phyloP scores from a whole-genome alignment of 2,797 vertebrate genomes.

The Hypotaenidia okinawae region DNA sequence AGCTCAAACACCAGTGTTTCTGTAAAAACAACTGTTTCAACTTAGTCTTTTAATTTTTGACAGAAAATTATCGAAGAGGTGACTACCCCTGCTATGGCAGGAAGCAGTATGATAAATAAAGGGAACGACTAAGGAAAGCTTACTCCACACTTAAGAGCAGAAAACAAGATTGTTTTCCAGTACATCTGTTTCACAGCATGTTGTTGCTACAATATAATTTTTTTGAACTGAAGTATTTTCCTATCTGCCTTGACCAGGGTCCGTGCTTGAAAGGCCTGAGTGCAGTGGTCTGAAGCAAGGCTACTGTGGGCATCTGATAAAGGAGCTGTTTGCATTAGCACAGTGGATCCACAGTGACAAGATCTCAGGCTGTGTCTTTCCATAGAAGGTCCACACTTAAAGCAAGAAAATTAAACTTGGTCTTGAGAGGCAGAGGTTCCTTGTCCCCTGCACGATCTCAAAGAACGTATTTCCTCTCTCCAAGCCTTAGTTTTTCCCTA shows the following conservation, averaged over 20 bases:
- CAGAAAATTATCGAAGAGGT: not conserved
- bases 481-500: not conserved
- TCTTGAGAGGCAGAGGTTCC: not conserved
- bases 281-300: not conserved
- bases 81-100: not conserved
- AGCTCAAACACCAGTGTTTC: not conserved
- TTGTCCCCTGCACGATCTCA: not conserved
- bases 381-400: not conserved
- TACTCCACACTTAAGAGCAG: not conserved
- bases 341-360: not conserved
- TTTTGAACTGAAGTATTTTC: not conserved
- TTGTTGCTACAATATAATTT: not conserved
- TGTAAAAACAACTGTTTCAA: not conserved
- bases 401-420: not conserved
- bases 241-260: not conserved
- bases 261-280: not conserved
- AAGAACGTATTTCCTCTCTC: not conserved
- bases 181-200: not conserved
- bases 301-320: not conserved
- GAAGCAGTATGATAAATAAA: not conserved
- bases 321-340: not conserved
- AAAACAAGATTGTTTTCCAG: not conserved
- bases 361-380: not conserved
- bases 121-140: not conserved
- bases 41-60: not conserved